Evolutionary conservation across 1,140 invertebrate species (phyloP).

Genomic region (Diachasmimorpha longicaudata): DNA sequence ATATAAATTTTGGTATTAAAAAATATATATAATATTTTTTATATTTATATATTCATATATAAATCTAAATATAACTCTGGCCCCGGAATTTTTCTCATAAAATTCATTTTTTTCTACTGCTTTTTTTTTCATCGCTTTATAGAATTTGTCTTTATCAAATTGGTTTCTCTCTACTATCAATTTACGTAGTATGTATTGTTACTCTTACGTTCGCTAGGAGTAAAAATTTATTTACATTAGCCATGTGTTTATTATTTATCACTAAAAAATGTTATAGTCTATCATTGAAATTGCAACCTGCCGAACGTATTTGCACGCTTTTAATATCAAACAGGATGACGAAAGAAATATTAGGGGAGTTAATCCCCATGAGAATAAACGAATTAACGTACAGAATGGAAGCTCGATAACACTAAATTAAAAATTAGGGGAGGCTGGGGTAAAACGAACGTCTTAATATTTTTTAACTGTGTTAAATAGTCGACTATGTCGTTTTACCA

Average conservation of each 20-base stretch:
- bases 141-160: slow-evolving; percentile 13
- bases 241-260: slow-evolving; percentile 29
- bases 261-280: slow-evolving; percentile 36
- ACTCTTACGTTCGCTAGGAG: slow-evolving; percentile 11
- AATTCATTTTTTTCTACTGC: slow-evolving; percentile 41
- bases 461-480: no score
- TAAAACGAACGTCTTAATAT: no score
- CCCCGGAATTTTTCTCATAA: slow-evolving; percentile 52
- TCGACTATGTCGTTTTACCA: no score
- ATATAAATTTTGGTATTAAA: slow-evolving; percentile 64
- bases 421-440: background rate
- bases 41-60: slow-evolving; percentile 37
- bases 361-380: background rate
- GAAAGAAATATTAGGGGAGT: background rate
- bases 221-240: slow-evolving; percentile 48
- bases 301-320: slow-evolving; percentile 14
- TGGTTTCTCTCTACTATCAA: background rate
- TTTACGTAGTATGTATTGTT: slow-evolving; percentile 12
- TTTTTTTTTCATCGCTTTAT: slow-evolving; percentile 6
- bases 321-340: slow-evolving; percentile 9
- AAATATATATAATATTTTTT: slow-evolving; percentile 44
- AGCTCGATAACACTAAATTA: slow-evolving; percentile 2
- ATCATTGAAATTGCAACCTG: slow-evolving; percentile 38
- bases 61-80: slow-evolving; percentile 59
- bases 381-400: slow-evolving; percentile 5